Percentiles rank a stretch among this genome's conserved stretches.
Conservation (phyloP, 2,888 invertebrate species). For the Drymonia ruficornis region DNA sequence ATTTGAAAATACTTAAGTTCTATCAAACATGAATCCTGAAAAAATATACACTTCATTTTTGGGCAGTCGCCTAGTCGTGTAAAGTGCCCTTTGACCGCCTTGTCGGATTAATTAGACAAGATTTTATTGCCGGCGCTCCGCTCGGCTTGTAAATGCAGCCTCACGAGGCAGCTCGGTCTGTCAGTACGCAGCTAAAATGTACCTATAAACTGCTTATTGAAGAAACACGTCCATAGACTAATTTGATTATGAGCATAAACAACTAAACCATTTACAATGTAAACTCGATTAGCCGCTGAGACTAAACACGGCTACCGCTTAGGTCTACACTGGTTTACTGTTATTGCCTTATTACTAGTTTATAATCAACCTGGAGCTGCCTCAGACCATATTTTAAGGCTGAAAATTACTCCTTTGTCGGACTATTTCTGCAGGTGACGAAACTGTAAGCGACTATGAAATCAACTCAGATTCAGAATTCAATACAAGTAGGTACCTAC, state of each 20-base stretch:
- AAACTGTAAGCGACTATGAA: neutral
- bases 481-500: too few relatives aligned
- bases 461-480: too few relatives aligned
- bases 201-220: neutral
- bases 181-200: too few relatives aligned
- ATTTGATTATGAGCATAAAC: constrained; percentile 34
- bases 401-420: neutral
- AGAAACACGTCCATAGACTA: constrained; percentile 9
- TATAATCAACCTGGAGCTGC: constrained; percentile 30
- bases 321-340: constrained; percentile 34
- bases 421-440: neutral
- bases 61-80: too few relatives aligned
- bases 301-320: constrained; percentile 20
- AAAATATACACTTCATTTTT: too few relatives aligned
- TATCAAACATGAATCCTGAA: too few relatives aligned
- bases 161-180: too few relatives aligned
- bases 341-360: constrained; percentile 48
- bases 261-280: constrained; percentile 27
- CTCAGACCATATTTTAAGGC: neutral
- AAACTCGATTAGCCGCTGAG: constrained; percentile 32
- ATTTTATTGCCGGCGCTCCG: too few relatives aligned
- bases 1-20: too few relatives aligned
- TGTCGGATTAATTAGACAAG: too few relatives aligned
- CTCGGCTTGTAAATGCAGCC: too few relatives aligned
- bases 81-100: too few relatives aligned